These are phyloP conservation scores for Dryobota labecula DNA, from an alignment of 2,888 invertebrate genomes.

Conservation along the genomic window DNA sequence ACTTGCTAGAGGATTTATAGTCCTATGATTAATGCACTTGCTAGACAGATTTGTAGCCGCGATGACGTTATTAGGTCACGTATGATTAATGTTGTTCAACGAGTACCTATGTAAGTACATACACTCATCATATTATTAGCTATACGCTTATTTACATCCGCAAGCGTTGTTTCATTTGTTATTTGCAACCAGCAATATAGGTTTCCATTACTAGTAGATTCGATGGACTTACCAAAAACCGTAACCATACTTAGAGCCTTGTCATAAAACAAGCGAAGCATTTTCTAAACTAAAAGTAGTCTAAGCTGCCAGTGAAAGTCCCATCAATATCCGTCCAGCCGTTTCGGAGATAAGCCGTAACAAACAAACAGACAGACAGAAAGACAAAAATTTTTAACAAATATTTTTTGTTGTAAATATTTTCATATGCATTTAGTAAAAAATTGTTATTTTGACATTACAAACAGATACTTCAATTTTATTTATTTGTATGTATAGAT, in stretches of 20 bases:
- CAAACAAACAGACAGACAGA: too few species aligned
- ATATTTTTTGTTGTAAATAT: too few species aligned
- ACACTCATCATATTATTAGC: background rate
- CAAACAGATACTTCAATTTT: too few species aligned
- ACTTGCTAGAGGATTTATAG: background rate
- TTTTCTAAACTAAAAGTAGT: too few species aligned
- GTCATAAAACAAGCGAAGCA: too few species aligned
- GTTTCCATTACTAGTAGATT: background rate
- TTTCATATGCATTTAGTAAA: too few species aligned
- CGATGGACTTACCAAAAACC: background rate
- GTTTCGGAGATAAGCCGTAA: too few species aligned
- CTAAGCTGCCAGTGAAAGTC: too few species aligned
- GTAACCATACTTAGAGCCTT: background rate
- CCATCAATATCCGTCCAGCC: too few species aligned
- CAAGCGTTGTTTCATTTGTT: background rate
- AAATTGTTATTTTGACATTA: too few species aligned
- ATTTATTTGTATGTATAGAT: too few species aligned
- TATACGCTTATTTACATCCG: background rate
- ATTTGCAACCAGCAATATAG: background rate
- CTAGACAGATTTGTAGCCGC: background rate
- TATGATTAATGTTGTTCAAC: conserved; percentile 26
- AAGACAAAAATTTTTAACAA: too few species aligned
- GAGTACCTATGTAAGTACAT: background rate
- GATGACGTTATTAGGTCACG: conserved; percentile 16
- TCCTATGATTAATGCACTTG: conserved; percentile 14